Percentiles rank a stretch among this genome's conserved stretches.
These are phyloP conservation scores for Sclerurus mexicanus DNA, from an alignment of 2,113 vertebrate genomes.

Conservation along the genomic window DNA sequence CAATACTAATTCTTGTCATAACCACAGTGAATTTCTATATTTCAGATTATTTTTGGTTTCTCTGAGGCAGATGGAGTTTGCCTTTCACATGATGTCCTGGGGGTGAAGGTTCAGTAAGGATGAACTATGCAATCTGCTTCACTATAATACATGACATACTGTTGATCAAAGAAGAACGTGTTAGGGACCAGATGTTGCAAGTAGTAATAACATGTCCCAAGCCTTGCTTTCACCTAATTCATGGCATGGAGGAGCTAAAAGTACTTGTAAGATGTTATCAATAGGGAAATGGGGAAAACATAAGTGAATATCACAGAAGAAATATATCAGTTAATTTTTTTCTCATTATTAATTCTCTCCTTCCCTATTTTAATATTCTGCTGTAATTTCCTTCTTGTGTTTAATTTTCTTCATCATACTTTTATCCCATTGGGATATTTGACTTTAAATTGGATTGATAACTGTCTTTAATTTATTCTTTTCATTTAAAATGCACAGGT, in stretches of 20 bases:
- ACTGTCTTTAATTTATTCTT: constrained; percentile 23
- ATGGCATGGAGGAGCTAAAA: neutral
- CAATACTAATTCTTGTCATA: neutral
- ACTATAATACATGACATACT: constrained; percentile 4
- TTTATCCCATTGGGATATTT: constrained; percentile 22
- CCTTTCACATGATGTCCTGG: constrained; percentile 34
- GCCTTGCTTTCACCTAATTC: constrained; percentile 24
- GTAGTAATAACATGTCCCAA: constrained; percentile 14
- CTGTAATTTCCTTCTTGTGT: neutral
- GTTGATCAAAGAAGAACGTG: constrained; percentile 16
- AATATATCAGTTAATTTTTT: neutral
- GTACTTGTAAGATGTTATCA: constrained; percentile 2
- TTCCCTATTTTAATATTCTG: constrained; percentile 2
- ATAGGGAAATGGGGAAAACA: constrained; percentile 39
- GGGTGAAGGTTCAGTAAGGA: constrained; percentile 47
- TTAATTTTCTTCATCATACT: constrained; percentile 38
- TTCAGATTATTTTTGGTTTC: constrained; percentile 22
- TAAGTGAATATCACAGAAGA: neutral
- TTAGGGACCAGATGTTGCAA: constrained; percentile 61
- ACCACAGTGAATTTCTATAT: neutral
- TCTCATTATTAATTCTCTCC: constrained; percentile 3
- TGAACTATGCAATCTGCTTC: constrained; percentile 53
- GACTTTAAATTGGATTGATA: constrained; percentile 33
- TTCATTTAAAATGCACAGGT: neutral
- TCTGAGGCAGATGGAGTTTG: constrained; percentile 26